Evolutionary conservation across 2,888 invertebrate species (phyloP), one percentile per base, ranked within the genome.

Genomic region (Dryomyza anilis): DNA sequence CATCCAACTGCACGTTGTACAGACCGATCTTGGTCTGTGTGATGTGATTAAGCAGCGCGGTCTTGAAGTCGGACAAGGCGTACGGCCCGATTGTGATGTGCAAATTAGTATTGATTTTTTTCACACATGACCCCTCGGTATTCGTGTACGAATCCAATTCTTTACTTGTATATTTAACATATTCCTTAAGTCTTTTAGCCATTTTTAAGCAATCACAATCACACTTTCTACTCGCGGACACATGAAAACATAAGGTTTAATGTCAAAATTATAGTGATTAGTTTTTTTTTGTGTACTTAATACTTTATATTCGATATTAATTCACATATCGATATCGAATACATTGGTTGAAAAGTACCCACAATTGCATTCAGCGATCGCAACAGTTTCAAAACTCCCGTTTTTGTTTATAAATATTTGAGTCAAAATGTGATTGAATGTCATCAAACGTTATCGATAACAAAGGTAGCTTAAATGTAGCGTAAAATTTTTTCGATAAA

Each of bases 1-100:
- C 90, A 62, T 85, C 78, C 30, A 89, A 78, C 78, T 81, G 80
- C 29, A 69, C 69, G 72, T 87, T 86, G 69, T 86, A 88, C 67
- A 80, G 82, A 65, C 86, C 85, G 21, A 88, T 81, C 70, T 83
- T 84, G 25, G 78, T 80, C 25, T 85, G 66, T 2, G 75, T 72
- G 12, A 84, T 71, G 19, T 79, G 82, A 57, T 85, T 84, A 67
- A 83, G 82, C 1, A 89, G 73, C 2, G 86, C 84, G 29, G 80
- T 74, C 56, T 83, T 84, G 19, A 87, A 76, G 69, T 86, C 69
- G 1, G 76, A 81, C 67, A 88, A 77, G 58, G 86, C 85, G 70
- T 83, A 85, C 0, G 89, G 87, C 68, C 85, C 85, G 61, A 89
- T 77, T 1, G 84, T 81, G 10, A 88, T 63, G 69, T 87, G 87